A percentile compares a stretch with the other conserved stretches of the same genome.
These are phyloP conservation scores for Furnarius figulus DNA, from an alignment of 2,113 vertebrate genomes.

Conservation along the genomic window DNA sequence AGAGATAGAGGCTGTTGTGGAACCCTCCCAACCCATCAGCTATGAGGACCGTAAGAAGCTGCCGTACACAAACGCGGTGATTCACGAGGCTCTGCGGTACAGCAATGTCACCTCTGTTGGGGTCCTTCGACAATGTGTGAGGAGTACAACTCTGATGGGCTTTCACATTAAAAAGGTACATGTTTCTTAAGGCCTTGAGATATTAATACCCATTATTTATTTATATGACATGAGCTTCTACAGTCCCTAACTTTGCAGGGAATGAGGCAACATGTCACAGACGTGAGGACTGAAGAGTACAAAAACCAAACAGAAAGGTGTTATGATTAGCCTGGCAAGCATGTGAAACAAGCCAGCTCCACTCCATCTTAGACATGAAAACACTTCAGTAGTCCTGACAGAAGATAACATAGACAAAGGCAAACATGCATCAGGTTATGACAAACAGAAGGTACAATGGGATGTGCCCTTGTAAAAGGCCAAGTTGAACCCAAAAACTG, in stretches of 20 bases:
- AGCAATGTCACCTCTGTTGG: conserved; percentile 43
- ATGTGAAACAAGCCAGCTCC: neutral
- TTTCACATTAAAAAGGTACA: conserved; percentile 60
- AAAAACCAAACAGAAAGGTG: neutral
- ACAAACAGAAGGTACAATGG: neutral
- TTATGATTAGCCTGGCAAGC: neutral
- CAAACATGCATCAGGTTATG: accelerated
- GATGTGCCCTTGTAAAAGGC: neutral
- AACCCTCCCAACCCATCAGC: neutral
- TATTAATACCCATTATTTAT: neutral
- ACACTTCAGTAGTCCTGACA: neutral
- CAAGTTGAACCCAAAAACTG: neutral
- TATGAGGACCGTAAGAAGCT: conserved; percentile 54
- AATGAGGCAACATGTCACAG: neutral
- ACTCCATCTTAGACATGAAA: neutral
- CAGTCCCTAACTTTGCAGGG: neutral
- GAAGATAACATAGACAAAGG: neutral
- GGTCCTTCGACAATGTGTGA: conserved; percentile 31
- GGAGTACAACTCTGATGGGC: neutral
- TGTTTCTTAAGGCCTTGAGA: neutral
- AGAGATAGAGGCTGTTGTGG: conserved; percentile 55
- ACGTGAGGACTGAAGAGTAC: neutral
- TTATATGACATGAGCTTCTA: neutral
- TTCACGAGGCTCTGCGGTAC: conserved; percentile 56
- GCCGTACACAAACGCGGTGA: conserved; percentile 59